Percentiles rank a stretch among this genome's conserved stretches.
Evolutionary conservation across 2,797 vertebrate genomes (phyloP).

Genomic region (Toxotes lorentzi): DNA sequence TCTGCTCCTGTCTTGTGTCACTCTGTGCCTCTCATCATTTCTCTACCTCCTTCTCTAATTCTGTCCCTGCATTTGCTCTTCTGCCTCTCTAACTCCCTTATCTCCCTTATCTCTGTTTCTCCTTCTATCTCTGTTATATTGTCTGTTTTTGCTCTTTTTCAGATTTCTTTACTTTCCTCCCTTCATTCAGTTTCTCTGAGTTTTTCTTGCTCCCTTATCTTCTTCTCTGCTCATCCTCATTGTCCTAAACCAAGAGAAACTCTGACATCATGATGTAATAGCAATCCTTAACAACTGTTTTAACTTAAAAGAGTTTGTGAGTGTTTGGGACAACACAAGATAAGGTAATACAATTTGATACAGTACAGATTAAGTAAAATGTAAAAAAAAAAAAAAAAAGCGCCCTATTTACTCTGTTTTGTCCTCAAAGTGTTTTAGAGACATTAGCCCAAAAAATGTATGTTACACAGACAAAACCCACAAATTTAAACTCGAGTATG

Average conservation of each 20-base stretch:
- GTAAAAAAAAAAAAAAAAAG: background rate
- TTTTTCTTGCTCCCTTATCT: background rate
- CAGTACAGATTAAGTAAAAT: background rate
- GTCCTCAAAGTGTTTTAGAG: background rate
- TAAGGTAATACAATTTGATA: background rate
- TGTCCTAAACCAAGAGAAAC: conserved; percentile 6
- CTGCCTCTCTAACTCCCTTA: conserved; percentile 47
- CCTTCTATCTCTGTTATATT: conserved; percentile 15
- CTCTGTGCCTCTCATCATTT: conserved; percentile 46
- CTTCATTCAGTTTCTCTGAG: conserved; percentile 36
- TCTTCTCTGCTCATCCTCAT: conserved; percentile 5
- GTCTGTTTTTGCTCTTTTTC: conserved; percentile 54
- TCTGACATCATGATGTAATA: conserved; percentile 12
- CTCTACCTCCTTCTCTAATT: conserved; percentile 30
- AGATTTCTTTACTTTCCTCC: conserved; percentile 43
- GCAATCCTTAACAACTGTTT: background rate
- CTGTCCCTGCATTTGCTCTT: conserved; percentile 51
- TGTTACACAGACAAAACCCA: background rate
- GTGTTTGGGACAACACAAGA: background rate
- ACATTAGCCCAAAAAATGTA: background rate
- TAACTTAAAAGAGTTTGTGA: background rate
- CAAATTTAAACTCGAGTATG: background rate
- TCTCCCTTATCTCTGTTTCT: conserved; percentile 40
- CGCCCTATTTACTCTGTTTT: background rate
- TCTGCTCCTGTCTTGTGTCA: conserved; percentile 31